Base-by-base conservation (phyloP, 2,888 invertebrate species). In the Pollenia angustigena region DNA sequence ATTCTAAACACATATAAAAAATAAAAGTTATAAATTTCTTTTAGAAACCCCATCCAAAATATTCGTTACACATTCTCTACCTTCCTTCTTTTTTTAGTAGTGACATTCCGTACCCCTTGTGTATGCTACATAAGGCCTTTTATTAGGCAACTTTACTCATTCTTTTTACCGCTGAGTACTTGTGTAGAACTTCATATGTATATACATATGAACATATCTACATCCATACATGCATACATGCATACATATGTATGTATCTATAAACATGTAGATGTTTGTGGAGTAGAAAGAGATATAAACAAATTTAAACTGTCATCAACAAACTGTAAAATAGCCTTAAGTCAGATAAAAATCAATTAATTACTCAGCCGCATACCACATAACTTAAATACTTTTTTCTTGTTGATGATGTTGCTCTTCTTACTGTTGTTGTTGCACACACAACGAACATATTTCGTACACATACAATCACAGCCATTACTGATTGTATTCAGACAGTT, bases 321-420 rank as follows among this genome's bases (percentile, higher is more conserved):
- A 88, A 86, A 88, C 85, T 85, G 88, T 85, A 82, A 87, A 88
- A 87, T 89, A 90, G 91, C 91, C 91, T 90, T 89, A 91, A 91
- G 92, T 91, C 91, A 91, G 91, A 92, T 91, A 92, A 91, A 92
- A 91, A 91, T 91, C 91, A 91, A 91, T 91, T 91, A 92, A 91
- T 91, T 92, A 84, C 87, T 84, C 84, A 84, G 84, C 74, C 87
- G 54, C 87, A 87, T 84, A 74, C 87, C 81, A 78, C 81, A 87
- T 64, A 79, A 74, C 74, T 78, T 86, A 76, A 79, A 69, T 83
- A 91, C 90, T 56, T 89, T 56, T 76, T 16, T 48, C 54, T 48
- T 52, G 72, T 78, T 85, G 76, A 78, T 86, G 71, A 79, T 78
- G 72, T 78, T 78, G 58, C 69, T 81, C 52, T 42, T 75, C 72